Conservation (phyloP, 35 echinoderm and acorn worm species). For the Antedon bifida region DNA sequence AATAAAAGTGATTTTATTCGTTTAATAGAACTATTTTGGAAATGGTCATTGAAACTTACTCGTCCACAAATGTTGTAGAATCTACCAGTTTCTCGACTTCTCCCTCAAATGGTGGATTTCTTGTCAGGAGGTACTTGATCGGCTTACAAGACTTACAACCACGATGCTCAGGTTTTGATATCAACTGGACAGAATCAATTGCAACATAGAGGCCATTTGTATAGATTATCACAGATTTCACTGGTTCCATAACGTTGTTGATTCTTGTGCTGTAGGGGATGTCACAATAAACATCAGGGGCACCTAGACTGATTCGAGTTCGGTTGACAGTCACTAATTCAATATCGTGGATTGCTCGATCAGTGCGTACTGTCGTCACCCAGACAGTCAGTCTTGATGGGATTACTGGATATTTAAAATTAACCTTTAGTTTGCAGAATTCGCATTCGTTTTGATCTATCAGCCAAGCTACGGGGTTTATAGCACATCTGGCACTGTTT, state of each 20-base stretch:
- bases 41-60: constrained; percentile 23
- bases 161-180: constrained; percentile 10
- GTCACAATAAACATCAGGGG: constrained; percentile 56
- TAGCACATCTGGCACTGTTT: constrained; percentile 37
- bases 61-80: constrained; percentile 34
- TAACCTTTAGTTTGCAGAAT: constrained; percentile 47
- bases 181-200: constrained; percentile 62
- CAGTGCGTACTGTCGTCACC: constrained; percentile 27
- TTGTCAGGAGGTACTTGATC: constrained; percentile 18
- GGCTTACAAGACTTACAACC: constrained; percentile 27
- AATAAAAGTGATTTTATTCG: too few relatives aligned
- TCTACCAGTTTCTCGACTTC: neutral
- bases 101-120: constrained; percentile 43
- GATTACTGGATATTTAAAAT: constrained; percentile 35
- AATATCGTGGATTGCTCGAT: constrained; percentile 6
- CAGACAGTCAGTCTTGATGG: constrained; percentile 45
- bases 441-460: constrained; percentile 7
- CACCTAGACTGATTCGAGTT: constrained; percentile 20
- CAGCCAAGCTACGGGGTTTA: constrained; percentile 14
- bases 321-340: constrained; percentile 24
- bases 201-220: constrained; percentile 1
- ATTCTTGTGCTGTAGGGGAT: constrained; percentile 53
- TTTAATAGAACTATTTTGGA: too few relatives aligned
- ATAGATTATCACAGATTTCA: constrained; percentile 29
- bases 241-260: neutral